Base-by-base conservation (phyloP, 2,888 invertebrate species). In the Hesperia comma region DNA sequence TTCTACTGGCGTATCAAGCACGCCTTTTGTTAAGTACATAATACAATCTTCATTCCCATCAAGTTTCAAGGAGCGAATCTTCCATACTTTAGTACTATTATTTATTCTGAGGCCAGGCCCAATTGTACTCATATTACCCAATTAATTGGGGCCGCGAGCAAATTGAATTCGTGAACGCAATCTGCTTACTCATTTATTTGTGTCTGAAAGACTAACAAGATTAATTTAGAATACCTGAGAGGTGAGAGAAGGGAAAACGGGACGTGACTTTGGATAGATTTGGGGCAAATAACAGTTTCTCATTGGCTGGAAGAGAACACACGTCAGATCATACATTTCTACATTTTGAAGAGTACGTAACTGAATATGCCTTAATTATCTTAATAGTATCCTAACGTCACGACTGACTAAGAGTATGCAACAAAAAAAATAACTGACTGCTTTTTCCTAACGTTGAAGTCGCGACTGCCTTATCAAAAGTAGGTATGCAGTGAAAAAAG, bases 161-260 rank as follows among this genome's bases (percentile, higher is more conserved):
- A 82, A 85, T 82, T 80, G 75, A 77, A 81, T 80, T 79, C 71
- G 63, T 67, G 70, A 60, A 17, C 57, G 41, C 61, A 51, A 53
- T 53, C 53, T 61, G 51, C 53, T 33, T 61, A 41, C 37, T 63
- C 67, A 68, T 61, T 70, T 64, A 70, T 69, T 70, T 69, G 68
- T 68, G 49, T 51, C 58, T 63, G 61, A 61, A 68, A 69, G 53
- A 71, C 17, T 61, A 60, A 49, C 6, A 60, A 64, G 63, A 49
- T 68, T 58, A 56, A 68, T 49, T 64, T 67, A 37, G 69, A 67
- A 55, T 21, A 37, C 19, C 15, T 54, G 5, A 61, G 8, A 55
- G 8, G 37, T 17, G 62, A 53, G 17, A 54, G 61, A 15, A 57
- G 51, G n/a, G 40, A 12, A 32, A 46, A 12, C 21, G 37, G 21